Base-by-base conservation (phyloP, 2,113 vertebrate genomes). In the Oreocharis arfaki region DNA sequence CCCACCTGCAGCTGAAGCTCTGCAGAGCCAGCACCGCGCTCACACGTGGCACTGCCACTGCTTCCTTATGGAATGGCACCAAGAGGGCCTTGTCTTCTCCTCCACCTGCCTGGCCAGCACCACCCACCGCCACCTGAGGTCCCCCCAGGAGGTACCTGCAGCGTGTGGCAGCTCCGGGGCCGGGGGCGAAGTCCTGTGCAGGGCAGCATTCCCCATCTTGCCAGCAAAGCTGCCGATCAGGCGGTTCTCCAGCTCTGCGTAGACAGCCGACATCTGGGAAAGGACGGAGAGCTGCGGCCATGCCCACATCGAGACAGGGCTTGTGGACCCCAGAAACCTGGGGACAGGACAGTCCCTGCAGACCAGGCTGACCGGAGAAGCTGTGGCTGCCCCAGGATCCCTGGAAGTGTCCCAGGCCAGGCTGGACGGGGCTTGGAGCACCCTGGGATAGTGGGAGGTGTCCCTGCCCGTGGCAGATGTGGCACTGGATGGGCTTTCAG, bases 251-350 rank as follows among this genome's bases (percentile, higher is more conserved):
- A 99, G 95, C 95, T 99, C 99, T 1, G 99, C 99, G 4, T 99
- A 99, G 86, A 99, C 99, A 1, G 99, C 99, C 2, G 99, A 99
- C 98, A 99, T 99, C 99, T 99, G 92, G 21, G 65, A 13, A 39
- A 60, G 57, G 30, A 77, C 22, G 39, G n/a, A 60, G 39, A 65
- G 61, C 80, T 81, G 68, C 44, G 21, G 30, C 37, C 4, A 0
- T 4, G 27, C 21, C 70, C 1, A 0, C 3, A 24, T 3, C 0
- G 1, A 18, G 42, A 13, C 1, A 1, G 35, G 47, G 16, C 41
- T 27, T 4, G 6, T 2, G 30, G 17, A 53, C 6, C 16, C 44
- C 83, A 19, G 63, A 49, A 47, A 46, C 16, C 74, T 10, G 23
- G 56, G 64, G 15, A 46, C 80, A 49, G 47, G 14, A 52, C 30